Percentiles rank a stretch among this genome's conserved stretches.
Evolutionary conservation across 2,888 invertebrate genomes (phyloP).

Genomic region (Drosophila monieri): DNA sequence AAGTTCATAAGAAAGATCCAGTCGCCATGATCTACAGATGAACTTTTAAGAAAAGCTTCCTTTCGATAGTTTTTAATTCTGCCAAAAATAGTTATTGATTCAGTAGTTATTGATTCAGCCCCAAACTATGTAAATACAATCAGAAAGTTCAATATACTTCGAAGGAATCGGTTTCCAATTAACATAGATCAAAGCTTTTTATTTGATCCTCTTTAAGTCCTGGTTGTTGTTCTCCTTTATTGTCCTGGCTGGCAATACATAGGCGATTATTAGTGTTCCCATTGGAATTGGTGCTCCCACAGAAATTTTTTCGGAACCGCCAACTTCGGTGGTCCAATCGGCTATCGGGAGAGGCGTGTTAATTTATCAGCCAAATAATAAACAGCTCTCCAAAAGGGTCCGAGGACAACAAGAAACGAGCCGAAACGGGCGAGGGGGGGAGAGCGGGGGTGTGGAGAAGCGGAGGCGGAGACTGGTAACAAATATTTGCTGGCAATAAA

Average conservation of each 20-base stretch:
- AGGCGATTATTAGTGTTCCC: conserved; percentile 13
- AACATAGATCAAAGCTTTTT: not conserved
- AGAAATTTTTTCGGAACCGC: conserved; percentile 28
- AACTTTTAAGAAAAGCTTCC: too few species aligned
- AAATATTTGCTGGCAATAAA: conserved; percentile 72
- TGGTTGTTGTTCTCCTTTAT: conserved; percentile 28
- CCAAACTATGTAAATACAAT: too few species aligned
- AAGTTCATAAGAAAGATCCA: too few species aligned
- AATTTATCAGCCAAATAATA: conserved; percentile 79
- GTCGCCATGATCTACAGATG: too few species aligned
- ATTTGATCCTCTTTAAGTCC: conserved; percentile 1
- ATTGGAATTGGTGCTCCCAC: conserved; percentile 27
- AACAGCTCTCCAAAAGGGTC: conserved; percentile 37
- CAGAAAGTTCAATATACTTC: not conserved
- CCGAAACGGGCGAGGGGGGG: conserved; percentile 47
- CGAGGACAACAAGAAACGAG: conserved; percentile 46
- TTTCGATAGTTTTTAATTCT: too few species aligned
- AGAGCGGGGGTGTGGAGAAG: not conserved
- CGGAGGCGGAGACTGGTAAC: conserved; percentile 26
- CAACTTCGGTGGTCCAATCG: conserved; percentile 69
- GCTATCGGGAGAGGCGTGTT: conserved; percentile 62
- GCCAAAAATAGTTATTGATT: too few species aligned
- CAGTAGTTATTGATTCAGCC: too few species aligned
- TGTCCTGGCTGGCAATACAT: conserved; percentile 53
- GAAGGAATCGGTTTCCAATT: not conserved